These are phyloP conservation scores for Anableps anableps DNA, from an alignment of 2,797 vertebrate genomes.

Conservation along the genomic window DNA sequence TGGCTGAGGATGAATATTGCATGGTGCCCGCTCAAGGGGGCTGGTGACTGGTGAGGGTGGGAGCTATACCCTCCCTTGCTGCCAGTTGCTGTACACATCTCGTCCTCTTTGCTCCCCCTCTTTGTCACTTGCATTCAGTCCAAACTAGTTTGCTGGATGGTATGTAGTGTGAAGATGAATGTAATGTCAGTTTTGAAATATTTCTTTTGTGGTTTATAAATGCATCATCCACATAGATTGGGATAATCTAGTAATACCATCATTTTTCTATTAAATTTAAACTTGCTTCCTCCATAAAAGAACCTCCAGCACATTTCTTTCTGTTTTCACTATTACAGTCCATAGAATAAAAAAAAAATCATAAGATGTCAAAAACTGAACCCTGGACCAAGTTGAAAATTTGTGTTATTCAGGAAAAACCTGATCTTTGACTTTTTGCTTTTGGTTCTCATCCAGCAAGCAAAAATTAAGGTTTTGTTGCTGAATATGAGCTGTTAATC, in stretches of 20 bases:
- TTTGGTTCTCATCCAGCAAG: not conserved
- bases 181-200: not conserved
- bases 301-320: not conserved
- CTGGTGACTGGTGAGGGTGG: conserved; percentile 73
- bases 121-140: conserved; percentile 35
- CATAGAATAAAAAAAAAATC: not conserved
- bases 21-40: conserved; percentile 74
- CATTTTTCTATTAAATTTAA: not conserved
- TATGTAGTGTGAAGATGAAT: not conserved
- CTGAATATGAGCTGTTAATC: not conserved
- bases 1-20: conserved; percentile 81
- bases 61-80: conserved; percentile 52
- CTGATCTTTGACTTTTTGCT: not conserved
- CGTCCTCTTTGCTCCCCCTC: conserved; percentile 34
- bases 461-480: not conserved
- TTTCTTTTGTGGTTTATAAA: not conserved
- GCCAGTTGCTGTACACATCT: conserved; percentile 49
- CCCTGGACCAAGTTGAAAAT: no score
- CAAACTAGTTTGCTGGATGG: conserved; percentile 17
- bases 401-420: not conserved
- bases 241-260: not conserved
- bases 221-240: not conserved
- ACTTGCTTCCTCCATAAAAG: not conserved
- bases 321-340: not conserved
- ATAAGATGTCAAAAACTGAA: no score